Percentiles rank a stretch among this genome's conserved stretches.
Evolutionary conservation across 1,140 invertebrate genomes (phyloP).

Genomic region (Thereuonema tuberculata): DNA sequence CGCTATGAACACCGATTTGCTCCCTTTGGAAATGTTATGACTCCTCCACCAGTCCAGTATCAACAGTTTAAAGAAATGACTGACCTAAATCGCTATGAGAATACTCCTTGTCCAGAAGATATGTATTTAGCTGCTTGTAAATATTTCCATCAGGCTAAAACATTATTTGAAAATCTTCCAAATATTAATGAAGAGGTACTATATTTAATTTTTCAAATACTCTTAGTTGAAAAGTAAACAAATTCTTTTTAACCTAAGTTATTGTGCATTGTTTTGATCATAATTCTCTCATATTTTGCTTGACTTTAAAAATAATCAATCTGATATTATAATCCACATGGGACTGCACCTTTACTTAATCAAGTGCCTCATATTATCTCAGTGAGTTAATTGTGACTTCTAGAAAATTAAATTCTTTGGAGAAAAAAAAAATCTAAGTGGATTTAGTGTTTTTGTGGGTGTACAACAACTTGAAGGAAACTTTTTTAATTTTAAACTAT

Average conservation of each 20-base stretch:
- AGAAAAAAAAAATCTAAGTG: no score
- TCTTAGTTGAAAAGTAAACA: no score
- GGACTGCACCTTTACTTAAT: no score
- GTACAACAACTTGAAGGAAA: no score
- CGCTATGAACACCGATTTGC: constrained; percentile 87
- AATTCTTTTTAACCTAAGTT: no score
- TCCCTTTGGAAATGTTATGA: constrained; percentile 69
- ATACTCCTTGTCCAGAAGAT: constrained; percentile 29
- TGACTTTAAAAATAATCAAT: constrained; percentile 15
- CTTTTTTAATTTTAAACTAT: no score
- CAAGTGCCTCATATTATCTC: no score
- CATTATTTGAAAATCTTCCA: constrained; percentile 60
- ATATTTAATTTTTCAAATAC: constrained; percentile 7
- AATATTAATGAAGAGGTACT: constrained; percentile 65
- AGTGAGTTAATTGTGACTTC: no score
- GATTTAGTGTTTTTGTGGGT: no score
- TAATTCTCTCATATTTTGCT: no score
- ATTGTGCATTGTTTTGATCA: no score
- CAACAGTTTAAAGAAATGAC: constrained; percentile 61
- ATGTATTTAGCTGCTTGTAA: constrained; percentile 70
- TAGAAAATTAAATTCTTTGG: no score
- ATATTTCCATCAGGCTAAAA: constrained; percentile 80
- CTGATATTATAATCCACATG: constrained; percentile 1
- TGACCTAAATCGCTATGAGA: constrained; percentile 38
- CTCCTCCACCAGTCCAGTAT: constrained; percentile 79